Conservation (phyloP, 1,140 invertebrate species). For the Chrysoperla carnea region DNA sequence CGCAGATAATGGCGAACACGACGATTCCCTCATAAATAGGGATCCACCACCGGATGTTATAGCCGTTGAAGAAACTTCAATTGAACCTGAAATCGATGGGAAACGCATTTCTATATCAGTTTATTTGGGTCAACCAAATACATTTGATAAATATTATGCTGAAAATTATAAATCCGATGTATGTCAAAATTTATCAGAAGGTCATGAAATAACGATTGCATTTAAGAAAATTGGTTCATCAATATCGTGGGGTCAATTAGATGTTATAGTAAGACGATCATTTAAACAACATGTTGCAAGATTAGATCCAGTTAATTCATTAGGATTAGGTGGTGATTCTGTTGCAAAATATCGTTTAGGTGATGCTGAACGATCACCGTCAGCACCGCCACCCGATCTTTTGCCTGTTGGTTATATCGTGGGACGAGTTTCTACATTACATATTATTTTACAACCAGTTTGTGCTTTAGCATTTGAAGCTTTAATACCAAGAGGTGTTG, state of each 20-base stretch:
- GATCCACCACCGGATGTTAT: constrained; percentile 17
- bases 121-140: constrained; percentile 63
- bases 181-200: constrained; percentile 26
- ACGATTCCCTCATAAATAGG: constrained; percentile 15
- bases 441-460: constrained; percentile 71
- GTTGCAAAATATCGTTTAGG: constrained; percentile 86
- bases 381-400: constrained; percentile 60
- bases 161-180: constrained; percentile 33
- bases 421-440: constrained; percentile 62
- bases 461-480: constrained; percentile 92
- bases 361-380: constrained; percentile 57
- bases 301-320: constrained; percentile 79
- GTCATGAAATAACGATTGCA: constrained; percentile 60
- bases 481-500: constrained; percentile 87
- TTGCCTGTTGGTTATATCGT: constrained; percentile 87
- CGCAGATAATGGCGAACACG: constrained; percentile 15
- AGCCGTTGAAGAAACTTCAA: constrained; percentile 33
- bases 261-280: constrained; percentile 73
- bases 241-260: constrained; percentile 88
- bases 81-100: constrained; percentile 58
- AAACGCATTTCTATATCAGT: constrained; percentile 72
- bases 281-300: constrained; percentile 91
- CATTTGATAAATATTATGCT: constrained; percentile 51
- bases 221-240: constrained; percentile 78
- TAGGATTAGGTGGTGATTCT: constrained; percentile 71